Evolutionary conservation across 2,797 vertebrate species (phyloP), one percentile per base, ranked within the genome.

Genomic region (Falco columbarius): DNA sequence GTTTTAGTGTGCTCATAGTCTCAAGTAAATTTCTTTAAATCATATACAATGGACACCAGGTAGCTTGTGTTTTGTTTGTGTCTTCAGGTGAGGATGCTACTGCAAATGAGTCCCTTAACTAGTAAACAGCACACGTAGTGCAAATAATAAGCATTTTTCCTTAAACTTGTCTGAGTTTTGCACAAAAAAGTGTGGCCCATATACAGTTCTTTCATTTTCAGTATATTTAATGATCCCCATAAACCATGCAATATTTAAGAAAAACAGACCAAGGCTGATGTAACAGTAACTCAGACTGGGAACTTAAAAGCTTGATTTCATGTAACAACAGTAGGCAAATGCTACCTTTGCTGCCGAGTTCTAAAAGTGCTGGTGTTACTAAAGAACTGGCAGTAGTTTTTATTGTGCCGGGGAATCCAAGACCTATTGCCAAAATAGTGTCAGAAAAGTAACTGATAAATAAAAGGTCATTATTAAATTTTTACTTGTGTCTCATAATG

Each of bases 401-500:
- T 62, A 6, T 83, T 14, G 0, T 70, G 42, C 40, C 75, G 55
- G 27, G 72, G 90, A 90, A 70, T 94, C 85, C 46, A 94, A 73
- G 63, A 72, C 29, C 34, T 74, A 1, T 40, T 81, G 36, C 76
- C 95, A 88, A 79, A 84, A 68, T 32, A 59, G 36, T 56, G 55
- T 81, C 56, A 96, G 81, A 58, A 94, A 93, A 77, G n/a, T 70
- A 76, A 79, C 29, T 3, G 7, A 4, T 81, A 75, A 89, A 70
- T 90, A 89, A 32, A 38, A 86, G 22, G 54, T 86, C 40, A 36
- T 75, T 86, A 76, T 83, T 95, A 79, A 83, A 30, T 95, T 96
- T 96, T 68, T 62, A 9, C 21, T 79, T 89, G 21, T 89, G 20
- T 74, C 27, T 95, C 67, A 68, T 87, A 76, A 75, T 85, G 67